Conservation (phyloP, 2,797 vertebrate genomes). For the Phalanger gymnotis region DNA sequence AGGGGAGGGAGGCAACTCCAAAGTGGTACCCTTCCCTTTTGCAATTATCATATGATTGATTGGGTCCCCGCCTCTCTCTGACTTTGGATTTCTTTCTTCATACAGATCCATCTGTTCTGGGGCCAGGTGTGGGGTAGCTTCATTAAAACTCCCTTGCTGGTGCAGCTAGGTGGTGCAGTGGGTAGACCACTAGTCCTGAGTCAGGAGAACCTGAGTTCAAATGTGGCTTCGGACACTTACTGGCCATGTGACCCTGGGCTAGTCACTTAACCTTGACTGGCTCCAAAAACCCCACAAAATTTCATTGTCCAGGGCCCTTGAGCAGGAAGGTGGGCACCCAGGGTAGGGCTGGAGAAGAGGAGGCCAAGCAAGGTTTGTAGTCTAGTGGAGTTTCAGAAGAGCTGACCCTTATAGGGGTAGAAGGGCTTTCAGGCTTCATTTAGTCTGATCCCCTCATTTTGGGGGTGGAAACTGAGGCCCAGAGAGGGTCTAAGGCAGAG, state of each 20-base stretch:
- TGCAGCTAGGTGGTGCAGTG: not conserved
- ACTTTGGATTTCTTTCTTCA: not conserved
- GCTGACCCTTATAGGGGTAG: not conserved
- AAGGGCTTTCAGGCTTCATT: not conserved
- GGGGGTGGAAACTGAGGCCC: not conserved
- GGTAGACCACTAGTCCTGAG: not conserved
- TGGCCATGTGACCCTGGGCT: not conserved
- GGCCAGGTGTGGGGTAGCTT: not conserved
- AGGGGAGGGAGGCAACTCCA: constrained; percentile 27
- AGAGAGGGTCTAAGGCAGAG: not conserved
- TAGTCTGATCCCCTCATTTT: not conserved
- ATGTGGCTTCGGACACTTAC: not conserved
- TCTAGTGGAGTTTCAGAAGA: not conserved
- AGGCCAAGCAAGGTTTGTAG: not conserved
- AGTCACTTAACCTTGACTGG: not conserved
- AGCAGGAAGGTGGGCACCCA: not conserved
- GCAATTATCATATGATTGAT: constrained; percentile 65
- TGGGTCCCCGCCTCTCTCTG: not conserved
- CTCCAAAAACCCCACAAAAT: not conserved
- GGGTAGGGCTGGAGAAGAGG: not conserved
- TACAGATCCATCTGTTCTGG: not conserved
- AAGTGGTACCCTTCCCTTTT: constrained; percentile 60
- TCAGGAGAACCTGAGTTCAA: not conserved
- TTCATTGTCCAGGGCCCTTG: not conserved
- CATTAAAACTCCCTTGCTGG: not conserved